phyloP scores from a whole-genome alignment of 2,888 invertebrate species.

The Miltochrista miniata region DNA sequence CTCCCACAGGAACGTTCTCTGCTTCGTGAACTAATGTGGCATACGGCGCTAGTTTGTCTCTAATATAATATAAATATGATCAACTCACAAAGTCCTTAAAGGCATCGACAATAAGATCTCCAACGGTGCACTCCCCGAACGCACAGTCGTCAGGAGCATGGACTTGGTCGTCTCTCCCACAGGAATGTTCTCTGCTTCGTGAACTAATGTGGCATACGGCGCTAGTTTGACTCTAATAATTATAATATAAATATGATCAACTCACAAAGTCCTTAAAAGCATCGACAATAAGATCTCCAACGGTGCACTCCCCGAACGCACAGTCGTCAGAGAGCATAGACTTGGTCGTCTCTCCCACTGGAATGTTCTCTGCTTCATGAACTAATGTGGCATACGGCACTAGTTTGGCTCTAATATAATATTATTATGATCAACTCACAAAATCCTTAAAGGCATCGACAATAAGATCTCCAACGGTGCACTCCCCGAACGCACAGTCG shows the following conservation, averaged over 20 bases:
- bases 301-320: slow-evolving; percentile 85
- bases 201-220: too few relatives aligned
- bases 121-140: slow-evolving; percentile 87
- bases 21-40: slow-evolving; percentile 81
- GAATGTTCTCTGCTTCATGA: slow-evolving; percentile 79
- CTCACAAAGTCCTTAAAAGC: slow-evolving; percentile 85
- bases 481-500: slow-evolving; percentile 85
- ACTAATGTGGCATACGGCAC: too few relatives aligned
- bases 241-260: too few relatives aligned
- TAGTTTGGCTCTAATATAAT: too few relatives aligned
- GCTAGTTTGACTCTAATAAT: too few relatives aligned
- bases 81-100: slow-evolving; percentile 83
- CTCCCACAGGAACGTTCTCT: slow-evolving; percentile 83
- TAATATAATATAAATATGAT: too few relatives aligned
- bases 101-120: slow-evolving; percentile 88
- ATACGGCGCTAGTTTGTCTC: too few relatives aligned
- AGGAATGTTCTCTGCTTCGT: slow-evolving; percentile 77
- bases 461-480: slow-evolving; percentile 87
- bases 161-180: slow-evolving; percentile 82
- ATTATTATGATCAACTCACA: slow-evolving; percentile 73
- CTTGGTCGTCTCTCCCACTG: slow-evolving; percentile 82
- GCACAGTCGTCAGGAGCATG: slow-evolving; percentile 82
- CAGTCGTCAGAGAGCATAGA: slow-evolving; percentile 82
- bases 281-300: slow-evolving; percentile 89
- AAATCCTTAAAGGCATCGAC: slow-evolving; percentile 86